phyloP scores from a whole-genome alignment of 2,113 vertebrate species.

The Boulengeromyrus knoepffleri region DNA sequence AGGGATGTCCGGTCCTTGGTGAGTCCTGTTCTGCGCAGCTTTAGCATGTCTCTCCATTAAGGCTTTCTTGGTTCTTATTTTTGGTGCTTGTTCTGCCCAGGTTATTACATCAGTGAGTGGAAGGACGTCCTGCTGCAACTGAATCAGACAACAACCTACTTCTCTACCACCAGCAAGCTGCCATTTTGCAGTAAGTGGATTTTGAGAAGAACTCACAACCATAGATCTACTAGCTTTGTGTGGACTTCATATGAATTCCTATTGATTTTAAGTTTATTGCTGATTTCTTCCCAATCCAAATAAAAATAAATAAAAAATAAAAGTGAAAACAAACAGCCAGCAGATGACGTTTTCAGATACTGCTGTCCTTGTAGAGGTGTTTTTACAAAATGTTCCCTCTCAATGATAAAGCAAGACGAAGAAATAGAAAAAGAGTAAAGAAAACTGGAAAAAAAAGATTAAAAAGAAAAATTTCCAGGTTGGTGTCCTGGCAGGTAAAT shows the following conservation, averaged over 20 bases:
- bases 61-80: neutral
- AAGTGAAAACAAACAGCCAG: neutral
- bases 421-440: neutral
- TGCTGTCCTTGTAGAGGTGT: neutral
- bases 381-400: neutral
- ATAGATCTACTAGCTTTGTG: neutral
- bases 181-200: slow-evolving; percentile 60
- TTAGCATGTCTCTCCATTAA: neutral
- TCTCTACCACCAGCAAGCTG: slow-evolving; percentile 44
- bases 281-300: neutral
- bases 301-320: neutral
- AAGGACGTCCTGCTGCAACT: slow-evolving; percentile 38
- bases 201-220: neutral
- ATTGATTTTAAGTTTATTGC: neutral
- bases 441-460: neutral
- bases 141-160: slow-evolving; percentile 40
- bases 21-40: slow-evolving; percentile 27
- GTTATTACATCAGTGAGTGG: slow-evolving; percentile 49
- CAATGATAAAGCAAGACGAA: neutral
- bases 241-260: neutral
- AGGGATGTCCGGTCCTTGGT: slow-evolving; percentile 80
- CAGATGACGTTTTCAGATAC: neutral
- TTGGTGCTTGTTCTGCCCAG: slow-evolving; percentile 30
- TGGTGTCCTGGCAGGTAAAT: neutral
- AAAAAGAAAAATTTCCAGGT: neutral